Conservation (phyloP, 2,797 vertebrate species). For the Pseudopleuronectes americanus region DNA sequence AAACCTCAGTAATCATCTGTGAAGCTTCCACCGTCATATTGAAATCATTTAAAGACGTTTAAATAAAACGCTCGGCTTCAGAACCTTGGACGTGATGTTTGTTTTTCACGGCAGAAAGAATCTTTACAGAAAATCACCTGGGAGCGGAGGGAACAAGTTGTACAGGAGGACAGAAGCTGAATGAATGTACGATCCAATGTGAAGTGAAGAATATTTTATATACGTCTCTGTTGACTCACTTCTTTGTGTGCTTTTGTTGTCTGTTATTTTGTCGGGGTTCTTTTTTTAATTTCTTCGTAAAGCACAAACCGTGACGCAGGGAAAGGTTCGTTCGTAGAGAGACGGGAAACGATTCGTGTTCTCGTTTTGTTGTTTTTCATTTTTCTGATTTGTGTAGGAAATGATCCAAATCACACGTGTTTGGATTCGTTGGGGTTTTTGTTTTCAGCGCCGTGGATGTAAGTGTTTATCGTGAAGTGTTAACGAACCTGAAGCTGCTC, state of each 20-base stretch:
- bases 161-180: conserved; percentile 32
- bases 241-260: conserved; percentile 26
- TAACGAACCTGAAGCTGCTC: conserved; percentile 8
- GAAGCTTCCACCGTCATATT: no score
- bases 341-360: no score
- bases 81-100: background rate
- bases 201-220: conserved; percentile 72
- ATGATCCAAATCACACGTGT: background rate
- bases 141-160: background rate
- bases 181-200: conserved; percentile 86
- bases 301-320: conserved; percentile 73
- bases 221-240: conserved; percentile 34
- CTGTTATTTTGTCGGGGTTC: conserved; percentile 33
- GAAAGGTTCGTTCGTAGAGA: background rate
- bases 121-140: background rate
- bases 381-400: background rate
- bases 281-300: conserved; percentile 49
- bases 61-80: background rate
- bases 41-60: no score
- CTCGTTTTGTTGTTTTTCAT: background rate
- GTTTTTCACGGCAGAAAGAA: background rate
- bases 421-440: background rate
- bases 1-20: background rate
- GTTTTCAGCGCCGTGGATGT: no score
- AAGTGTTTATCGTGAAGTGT: conserved; percentile 4